Conservation (phyloP, 1,140 invertebrate genomes). For the Bactericera cockerelli region DNA sequence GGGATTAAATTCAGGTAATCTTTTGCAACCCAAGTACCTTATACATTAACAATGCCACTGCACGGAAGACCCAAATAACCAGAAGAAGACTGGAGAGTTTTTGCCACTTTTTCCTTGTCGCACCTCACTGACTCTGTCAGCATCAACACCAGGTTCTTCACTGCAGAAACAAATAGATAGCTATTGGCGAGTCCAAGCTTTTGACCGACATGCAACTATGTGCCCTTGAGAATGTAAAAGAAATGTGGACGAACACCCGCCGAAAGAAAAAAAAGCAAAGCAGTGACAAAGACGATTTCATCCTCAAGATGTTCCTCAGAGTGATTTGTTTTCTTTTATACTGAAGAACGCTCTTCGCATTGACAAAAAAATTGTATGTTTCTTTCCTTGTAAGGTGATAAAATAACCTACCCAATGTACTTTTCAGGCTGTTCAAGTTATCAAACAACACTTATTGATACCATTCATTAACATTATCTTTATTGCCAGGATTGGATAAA, state of each 20-base stretch:
- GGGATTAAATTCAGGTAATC: too few relatives aligned
- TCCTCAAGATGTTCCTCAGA: conserved; percentile 98
- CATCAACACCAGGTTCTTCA: conserved; percentile 75
- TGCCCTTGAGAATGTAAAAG: conserved; percentile 98
- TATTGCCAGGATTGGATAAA: too few relatives aligned
- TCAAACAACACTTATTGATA: too few relatives aligned
- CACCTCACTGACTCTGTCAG: conserved; percentile 96
- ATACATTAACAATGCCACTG: not conserved
- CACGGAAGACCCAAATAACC: conserved; percentile 29
- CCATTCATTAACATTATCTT: too few relatives aligned
- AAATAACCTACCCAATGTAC: too few relatives aligned
- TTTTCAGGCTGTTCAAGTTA: too few relatives aligned
- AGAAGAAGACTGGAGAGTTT: conserved; percentile 97
- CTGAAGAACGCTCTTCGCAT: conserved; percentile 64
- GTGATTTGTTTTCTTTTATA: conserved; percentile 98
- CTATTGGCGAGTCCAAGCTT: conserved; percentile 95
- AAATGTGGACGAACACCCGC: conserved; percentile 99
- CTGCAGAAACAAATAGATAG: conserved; percentile 82
- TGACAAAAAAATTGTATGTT: not conserved
- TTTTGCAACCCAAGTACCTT: too few relatives aligned
- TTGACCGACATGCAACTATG: conserved; percentile 99
- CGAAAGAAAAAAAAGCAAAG: conserved; percentile 96
- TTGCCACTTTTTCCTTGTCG: conserved; percentile 94
- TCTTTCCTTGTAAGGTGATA: too few relatives aligned
- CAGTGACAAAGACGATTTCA: conserved; percentile 96